phyloP scores from a whole-genome alignment of 2,888 invertebrate genomes.

The Drosophila subquinaria region DNA sequence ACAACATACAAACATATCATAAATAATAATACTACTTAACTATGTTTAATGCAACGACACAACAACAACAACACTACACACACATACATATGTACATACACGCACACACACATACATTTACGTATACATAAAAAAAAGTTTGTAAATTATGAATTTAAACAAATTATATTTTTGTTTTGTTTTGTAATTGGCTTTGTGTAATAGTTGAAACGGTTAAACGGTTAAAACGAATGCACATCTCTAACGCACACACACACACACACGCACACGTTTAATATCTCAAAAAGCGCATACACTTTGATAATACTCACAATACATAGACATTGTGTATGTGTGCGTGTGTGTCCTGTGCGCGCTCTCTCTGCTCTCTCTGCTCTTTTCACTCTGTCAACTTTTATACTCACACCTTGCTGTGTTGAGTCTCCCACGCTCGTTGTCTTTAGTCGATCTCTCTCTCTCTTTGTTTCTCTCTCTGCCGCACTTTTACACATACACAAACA shows the following conservation, averaged over 20 bases:
- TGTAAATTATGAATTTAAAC: conserved; percentile 12
- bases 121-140: background rate
- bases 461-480: conserved; percentile 10
- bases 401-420: conserved; percentile 31
- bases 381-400: conserved; percentile 4
- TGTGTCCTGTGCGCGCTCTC: conserved; percentile 4
- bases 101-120: conserved; percentile 16
- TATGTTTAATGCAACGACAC: conserved; percentile 23
- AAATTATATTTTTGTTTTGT: conserved; percentile 36
- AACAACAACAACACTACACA: conserved; percentile 3
- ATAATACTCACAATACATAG: conserved; percentile 7
- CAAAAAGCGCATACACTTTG: conserved; percentile 9
- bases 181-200: conserved; percentile 70
- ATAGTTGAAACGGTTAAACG: conserved; percentile 37
- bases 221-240: conserved; percentile 40
- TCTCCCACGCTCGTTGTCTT: conserved; percentile 8
- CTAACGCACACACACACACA: conserved; percentile 22
- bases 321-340: conserved; percentile 22
- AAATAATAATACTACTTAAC: conserved; percentile 49
- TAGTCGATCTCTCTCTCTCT: conserved; percentile 3
- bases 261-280: conserved; percentile 34
- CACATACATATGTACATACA: conserved; percentile 12
- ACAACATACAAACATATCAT: conserved; percentile 23
- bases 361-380: background rate
- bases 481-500: conserved; percentile 21